These are phyloP conservation scores for Cydia pomonella DNA, from an alignment of 1,140 invertebrate genomes.

Conservation along the genomic window DNA sequence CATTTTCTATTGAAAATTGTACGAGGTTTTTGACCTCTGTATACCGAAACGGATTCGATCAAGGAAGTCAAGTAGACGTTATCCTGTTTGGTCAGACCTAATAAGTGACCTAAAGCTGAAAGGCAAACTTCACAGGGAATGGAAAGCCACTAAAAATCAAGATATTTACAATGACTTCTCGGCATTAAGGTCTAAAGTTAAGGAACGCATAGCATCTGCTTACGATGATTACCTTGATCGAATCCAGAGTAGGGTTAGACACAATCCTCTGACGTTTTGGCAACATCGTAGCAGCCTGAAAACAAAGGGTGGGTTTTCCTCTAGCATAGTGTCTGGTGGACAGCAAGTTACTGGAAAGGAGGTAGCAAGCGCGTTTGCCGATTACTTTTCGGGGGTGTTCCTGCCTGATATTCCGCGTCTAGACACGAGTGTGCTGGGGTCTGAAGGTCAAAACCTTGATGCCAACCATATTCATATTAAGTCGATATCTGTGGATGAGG, in stretches of 20 bases:
- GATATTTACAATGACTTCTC: not conserved
- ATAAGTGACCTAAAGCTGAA: not conserved
- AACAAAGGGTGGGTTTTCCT: not conserved
- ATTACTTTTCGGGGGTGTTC: slow-evolving; percentile 17
- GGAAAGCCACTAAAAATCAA: not conserved
- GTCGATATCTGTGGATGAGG: not conserved
- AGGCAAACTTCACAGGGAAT: not conserved
- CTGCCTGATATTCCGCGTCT: not conserved
- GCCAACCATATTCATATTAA: slow-evolving; percentile 15
- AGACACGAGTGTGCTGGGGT: not conserved
- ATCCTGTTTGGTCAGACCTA: slow-evolving; percentile 24
- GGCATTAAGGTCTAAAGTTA: not conserved
- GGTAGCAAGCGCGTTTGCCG: not conserved
- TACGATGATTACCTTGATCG: not conserved
- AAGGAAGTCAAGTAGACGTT: not conserved
- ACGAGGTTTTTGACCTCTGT: slow-evolving; percentile 3
- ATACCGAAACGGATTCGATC: slow-evolving; percentile 14
- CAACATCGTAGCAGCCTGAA: not conserved
- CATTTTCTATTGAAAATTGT: not conserved
- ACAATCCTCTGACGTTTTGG: slow-evolving; percentile 3
- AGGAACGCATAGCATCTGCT: not conserved
- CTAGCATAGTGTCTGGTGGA: not conserved
- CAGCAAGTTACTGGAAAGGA: not conserved
- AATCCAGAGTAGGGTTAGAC: not conserved
- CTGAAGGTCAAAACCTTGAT: not conserved